Evolutionary conservation across 2,888 invertebrate species (phyloP), one percentile per base, ranked within the genome.

Genomic region (Cylindroiulus punctatus): DNA sequence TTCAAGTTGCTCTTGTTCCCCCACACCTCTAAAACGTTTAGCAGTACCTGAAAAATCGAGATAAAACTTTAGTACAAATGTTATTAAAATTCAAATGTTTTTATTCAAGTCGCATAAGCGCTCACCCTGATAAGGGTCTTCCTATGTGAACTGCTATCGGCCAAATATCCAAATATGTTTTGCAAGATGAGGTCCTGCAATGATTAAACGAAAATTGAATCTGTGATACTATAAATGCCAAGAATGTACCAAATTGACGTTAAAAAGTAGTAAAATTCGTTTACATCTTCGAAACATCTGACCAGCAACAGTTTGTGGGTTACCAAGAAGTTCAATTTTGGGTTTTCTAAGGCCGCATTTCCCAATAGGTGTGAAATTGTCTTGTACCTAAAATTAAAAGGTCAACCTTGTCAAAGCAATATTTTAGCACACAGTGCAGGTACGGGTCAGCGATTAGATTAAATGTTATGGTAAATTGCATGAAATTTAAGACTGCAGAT

Each of bases 271-370:
- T 14, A 36, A 36, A 14, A 30, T 30, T 10, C 47, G 84, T 57
- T 5, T 12, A 81, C 85, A 36, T 86, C 81, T 22, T 85, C 47
- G 81, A 87, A 87, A 47, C 22, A 42, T 30, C 85, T 30, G 26
- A 87, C 36, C 7, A 87, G 81, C 12, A 87, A 12, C 22, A 87
- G 57, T 40, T 87, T 87, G 26, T 87, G 47, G 17, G 87, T 85
- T 14, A 87, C 44, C 8, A 87, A 17, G 26, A 26, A 44, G 14
- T 81, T 76, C 7, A 87, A 42, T 65, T 65, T 85, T 30, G n/a
- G 17, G 82, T 87, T 36, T 1, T 81, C 57, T 7, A 32, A n/a
- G 26, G 42, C 83, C 2, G 85, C 47, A 81, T 85, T 47, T 30
- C 85, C 87, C 26, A 87, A 22, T 30, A 87, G n/a, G n/a, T 47